Evolutionary conservation across 2,113 vertebrate species (phyloP).

Genomic region (Alligator mississippiensis): DNA sequence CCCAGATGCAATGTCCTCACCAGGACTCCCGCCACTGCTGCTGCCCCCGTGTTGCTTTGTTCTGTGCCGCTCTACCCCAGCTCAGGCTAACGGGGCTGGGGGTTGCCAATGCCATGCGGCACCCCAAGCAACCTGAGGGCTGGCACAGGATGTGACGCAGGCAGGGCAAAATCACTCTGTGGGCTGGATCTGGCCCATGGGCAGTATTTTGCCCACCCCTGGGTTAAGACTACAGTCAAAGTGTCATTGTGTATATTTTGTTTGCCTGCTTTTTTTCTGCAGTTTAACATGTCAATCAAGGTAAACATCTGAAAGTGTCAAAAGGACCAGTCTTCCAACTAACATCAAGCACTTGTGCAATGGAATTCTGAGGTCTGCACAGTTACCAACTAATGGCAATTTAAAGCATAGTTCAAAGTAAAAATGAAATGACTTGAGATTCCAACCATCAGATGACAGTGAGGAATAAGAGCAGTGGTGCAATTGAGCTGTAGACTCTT

Average conservation of each 20-base stretch:
- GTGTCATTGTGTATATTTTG: neutral
- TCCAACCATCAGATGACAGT: neutral
- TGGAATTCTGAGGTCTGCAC: neutral
- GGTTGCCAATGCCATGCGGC: no score
- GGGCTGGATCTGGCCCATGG: no score
- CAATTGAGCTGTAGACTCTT: neutral
- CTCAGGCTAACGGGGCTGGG: no score
- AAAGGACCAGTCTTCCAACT: neutral
- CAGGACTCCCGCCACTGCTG: no score
- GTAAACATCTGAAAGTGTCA: neutral
- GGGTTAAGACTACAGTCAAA: rapidly evolving
- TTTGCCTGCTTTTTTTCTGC: neutral
- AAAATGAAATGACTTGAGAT: neutral
- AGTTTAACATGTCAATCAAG: neutral
- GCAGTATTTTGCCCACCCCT: no score
- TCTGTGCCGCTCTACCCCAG: no score
- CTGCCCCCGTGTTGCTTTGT: no score
- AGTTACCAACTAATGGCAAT: neutral
- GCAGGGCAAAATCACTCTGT: no score
- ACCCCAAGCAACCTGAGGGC: no score
- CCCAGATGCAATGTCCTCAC: no score
- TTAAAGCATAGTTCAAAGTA: neutral
- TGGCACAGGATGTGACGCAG: no score
- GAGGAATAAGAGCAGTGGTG: neutral
- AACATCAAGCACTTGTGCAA: neutral